Base-by-base conservation (phyloP, 1,140 invertebrate genomes). In the Brachionus paranguensis region DNA sequence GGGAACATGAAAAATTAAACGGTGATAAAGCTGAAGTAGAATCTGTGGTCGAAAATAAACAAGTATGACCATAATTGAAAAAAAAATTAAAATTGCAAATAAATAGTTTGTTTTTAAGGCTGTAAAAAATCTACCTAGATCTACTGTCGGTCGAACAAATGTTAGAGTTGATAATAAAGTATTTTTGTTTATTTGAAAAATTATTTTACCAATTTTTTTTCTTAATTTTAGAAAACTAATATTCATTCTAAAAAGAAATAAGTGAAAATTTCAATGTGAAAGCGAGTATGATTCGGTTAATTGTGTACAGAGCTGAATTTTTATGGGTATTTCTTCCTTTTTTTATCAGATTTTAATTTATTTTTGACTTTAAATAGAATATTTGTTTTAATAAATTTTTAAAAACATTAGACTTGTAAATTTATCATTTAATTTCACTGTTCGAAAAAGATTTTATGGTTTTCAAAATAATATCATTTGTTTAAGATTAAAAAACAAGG, bases 161-260 rank as follows among this genome's bases (percentile, higher is more conserved):
- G 33, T 68, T 72, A 72, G 68, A 24, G 7, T 72, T 47, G 68
- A 72, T 41, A 72, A 72, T 72, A 72, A 72, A 72, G 68, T 72
- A 72, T 17, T 20, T 41, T 20, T 68, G 20, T 68, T 37, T 72
- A 7, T 7, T 37, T 37, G 33, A 37, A 7, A 6, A 37, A 37
- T 72, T 72, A 72, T 47, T 43, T 10, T 72, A 8, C 2, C 43
- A 20, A 72, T 12, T 43, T 43, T 72, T 41, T 17, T 45, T 72
- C 24, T 17, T 37, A 8, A 43, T 1, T 70, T 70, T 41, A 72
- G 68, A 72, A 72, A 72, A 43, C 68, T 17, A 72, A 41, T 72
- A 14, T 72, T 41, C 33, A 43, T 72, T 72, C 41, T 24, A 72
- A 72, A 72, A 72, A 72, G 33, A 72, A 72, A 43, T 72, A 68